Percentiles rank a stretch among this genome's conserved stretches.
These are phyloP conservation scores for Oryzias dopingdopingensis DNA, from an alignment of 2,797 vertebrate species.

Conservation along the genomic window DNA sequence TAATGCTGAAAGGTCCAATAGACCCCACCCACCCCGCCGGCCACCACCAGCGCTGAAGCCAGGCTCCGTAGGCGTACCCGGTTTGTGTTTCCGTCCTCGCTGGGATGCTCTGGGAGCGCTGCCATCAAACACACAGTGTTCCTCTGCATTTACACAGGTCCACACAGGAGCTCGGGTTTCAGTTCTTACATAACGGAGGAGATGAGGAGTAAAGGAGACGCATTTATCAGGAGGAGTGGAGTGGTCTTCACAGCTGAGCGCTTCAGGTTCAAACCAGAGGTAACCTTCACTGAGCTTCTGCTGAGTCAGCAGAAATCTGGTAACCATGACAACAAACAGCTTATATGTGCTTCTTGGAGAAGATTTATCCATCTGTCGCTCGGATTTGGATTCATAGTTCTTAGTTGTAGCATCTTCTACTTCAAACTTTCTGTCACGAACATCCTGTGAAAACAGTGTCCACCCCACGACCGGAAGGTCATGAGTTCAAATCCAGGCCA, in stretches of 20 bases:
- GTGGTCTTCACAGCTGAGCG: background rate
- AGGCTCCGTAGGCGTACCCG: slow-evolving; percentile 32
- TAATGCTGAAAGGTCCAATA: background rate
- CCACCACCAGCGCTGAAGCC: background rate
- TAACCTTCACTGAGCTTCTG: background rate
- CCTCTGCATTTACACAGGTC: slow-evolving; percentile 23
- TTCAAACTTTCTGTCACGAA: no score
- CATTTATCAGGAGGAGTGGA: slow-evolving; percentile 22
- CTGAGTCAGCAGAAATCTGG: background rate
- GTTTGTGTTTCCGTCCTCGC: slow-evolving; percentile 27
- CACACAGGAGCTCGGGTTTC: slow-evolving; percentile 26
- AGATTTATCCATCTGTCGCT: no score
- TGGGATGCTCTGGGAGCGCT: slow-evolving; percentile 40
- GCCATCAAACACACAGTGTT: slow-evolving; percentile 56
- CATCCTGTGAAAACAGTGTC: no score
- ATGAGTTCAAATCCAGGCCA: no score
- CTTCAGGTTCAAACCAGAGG: background rate
- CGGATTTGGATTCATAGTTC: no score
- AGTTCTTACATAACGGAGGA: slow-evolving; percentile 27
- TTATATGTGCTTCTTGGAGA: no score
- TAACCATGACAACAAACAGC: no score
- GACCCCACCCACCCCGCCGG: background rate
- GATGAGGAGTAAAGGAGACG: slow-evolving; percentile 27
- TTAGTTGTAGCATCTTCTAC: no score
- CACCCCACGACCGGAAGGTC: no score